Evolutionary conservation across 2,797 vertebrate species (phyloP), one percentile per base, ranked within the genome.

Genomic region (Anguilla obscura): DNA sequence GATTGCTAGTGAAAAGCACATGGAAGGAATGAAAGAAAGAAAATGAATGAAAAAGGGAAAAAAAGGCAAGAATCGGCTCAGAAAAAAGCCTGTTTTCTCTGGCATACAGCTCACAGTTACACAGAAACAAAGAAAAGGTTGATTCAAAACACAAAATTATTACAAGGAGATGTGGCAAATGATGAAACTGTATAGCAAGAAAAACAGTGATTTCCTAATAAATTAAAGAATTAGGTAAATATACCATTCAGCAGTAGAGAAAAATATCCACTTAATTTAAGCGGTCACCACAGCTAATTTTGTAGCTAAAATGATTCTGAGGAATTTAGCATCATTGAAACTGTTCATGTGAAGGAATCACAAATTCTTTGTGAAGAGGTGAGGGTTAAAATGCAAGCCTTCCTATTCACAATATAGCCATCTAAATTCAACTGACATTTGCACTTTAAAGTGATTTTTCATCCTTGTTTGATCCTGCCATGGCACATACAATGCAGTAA

Each of bases 1-100:
- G 95, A 94, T 95, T 95, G 94, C 95, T 94, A 88, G 93, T 93
- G 94, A 95, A 96, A 96, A 95, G 91, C 93, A 94, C 94, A 94
- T 93, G 82, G 87, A 63, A n/a, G 54, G 86, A 87, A 89, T 86
- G 89, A 88, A 89, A 88, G 85, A 85, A 80, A 91, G 85, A 52
- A 90, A 91, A 91, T 90, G 88, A 45, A 45, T 45, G 50, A 52
- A 52, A 52, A 8, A 52, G 50, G 50, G 9, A 12, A 12, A 80
- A 92, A 91, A 92, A 92, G 90, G 76, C 2, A n/a, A 84, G 89
- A 93, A 92, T 88, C 21, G 24, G 8, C 83, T 48, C 79, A 82
- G 50, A 63, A 21, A 58, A 40, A 84, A 84, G 56, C 30, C 24
- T 9, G 83, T 52, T 63, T 84, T 36, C 45, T 21, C 66, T 21